phyloP scores from a whole-genome alignment of 2,113 vertebrate species.

The Spea bombifrons region DNA sequence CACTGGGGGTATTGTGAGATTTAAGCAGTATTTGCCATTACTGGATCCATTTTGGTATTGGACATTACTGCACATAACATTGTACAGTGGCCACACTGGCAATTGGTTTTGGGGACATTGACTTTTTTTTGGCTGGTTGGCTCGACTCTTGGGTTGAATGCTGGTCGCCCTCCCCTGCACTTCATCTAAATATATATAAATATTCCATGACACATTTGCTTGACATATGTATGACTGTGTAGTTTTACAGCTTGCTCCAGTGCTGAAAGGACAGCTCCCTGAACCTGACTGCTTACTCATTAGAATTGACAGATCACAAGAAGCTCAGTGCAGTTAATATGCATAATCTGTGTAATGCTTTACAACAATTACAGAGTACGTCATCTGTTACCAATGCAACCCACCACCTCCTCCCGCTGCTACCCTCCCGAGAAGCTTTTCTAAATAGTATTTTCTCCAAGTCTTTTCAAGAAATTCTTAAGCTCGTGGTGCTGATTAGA shows the following conservation, averaged over 20 bases:
- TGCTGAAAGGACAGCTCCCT: conserved; percentile 68
- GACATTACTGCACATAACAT: too few species aligned
- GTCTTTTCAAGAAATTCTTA: conserved; percentile 10
- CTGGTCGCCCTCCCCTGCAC: too few species aligned
- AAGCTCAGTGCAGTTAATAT: not conserved
- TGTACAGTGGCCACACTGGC: too few species aligned
- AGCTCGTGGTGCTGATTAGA: not conserved
- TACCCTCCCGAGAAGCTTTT: not conserved
- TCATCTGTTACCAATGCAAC: not conserved
- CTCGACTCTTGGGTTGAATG: too few species aligned
- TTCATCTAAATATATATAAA: too few species aligned
- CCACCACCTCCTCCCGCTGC: not conserved
- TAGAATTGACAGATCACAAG: not conserved
- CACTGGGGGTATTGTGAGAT: too few species aligned
- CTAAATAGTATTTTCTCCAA: not conserved
- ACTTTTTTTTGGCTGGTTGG: too few species aligned
- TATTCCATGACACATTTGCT: too few species aligned
- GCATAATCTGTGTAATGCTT: conserved; percentile 17
- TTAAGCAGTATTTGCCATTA: too few species aligned
- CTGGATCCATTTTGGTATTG: too few species aligned
- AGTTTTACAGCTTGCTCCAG: not conserved
- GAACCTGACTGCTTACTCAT: not conserved
- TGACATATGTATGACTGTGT: too few species aligned
- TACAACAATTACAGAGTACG: not conserved
- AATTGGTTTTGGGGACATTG: too few species aligned